phyloP scores from a whole-genome alignment of 2,113 vertebrate species.

The Herpetotheres cachinnans region DNA sequence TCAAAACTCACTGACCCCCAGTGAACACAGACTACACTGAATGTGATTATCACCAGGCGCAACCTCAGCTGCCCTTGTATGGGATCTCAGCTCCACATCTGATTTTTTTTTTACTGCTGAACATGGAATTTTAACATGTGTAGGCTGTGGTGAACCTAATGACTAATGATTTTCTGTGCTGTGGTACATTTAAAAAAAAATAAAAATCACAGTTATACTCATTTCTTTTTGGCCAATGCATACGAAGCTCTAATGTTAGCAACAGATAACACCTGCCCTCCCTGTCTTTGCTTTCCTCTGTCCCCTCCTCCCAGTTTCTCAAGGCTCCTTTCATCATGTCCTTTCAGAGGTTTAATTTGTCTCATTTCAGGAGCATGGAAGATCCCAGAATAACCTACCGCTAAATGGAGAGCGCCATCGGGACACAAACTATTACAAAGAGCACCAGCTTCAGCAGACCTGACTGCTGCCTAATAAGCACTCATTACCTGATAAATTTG shows the following conservation, averaged over 20 bases:
- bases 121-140: rapidly evolving
- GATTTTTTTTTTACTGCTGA: rapidly evolving
- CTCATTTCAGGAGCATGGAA: rapidly evolving
- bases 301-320: background rate
- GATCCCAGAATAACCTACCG: rapidly evolving
- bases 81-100: background rate
- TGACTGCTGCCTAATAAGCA: background rate
- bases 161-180: background rate
- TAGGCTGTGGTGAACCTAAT: background rate
- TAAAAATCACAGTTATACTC: rapidly evolving
- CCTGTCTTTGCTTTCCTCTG: background rate
- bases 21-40: rapidly evolving
- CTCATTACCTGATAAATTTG: background rate
- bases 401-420: rapidly evolving
- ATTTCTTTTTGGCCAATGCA: background rate
- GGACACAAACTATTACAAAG: rapidly evolving
- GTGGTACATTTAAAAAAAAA: rapidly evolving
- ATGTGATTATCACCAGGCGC: rapidly evolving
- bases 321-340: background rate
- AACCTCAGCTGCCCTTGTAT: background rate
- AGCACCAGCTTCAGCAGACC: background rate
- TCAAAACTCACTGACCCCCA: background rate
- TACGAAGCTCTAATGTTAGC: rapidly evolving
- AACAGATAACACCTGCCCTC: background rate
- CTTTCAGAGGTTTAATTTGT: background rate